phyloP scores from a whole-genome alignment of 2,888 invertebrate genomes.

The Pammene fasciana region DNA sequence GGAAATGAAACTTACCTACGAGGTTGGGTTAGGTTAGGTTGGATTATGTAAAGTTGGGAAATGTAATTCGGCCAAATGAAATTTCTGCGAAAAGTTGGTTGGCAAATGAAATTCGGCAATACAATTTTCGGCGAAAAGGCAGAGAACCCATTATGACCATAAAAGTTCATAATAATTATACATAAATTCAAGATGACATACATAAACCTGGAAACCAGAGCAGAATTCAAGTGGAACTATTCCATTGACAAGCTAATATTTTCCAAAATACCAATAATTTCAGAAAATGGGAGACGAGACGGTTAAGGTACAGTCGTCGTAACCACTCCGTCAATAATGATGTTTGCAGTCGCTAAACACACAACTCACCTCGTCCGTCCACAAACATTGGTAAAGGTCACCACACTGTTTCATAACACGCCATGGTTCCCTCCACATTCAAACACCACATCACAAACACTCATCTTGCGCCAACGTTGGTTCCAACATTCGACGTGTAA shows the following conservation, averaged over 20 bases:
- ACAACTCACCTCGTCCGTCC: conserved; percentile 76
- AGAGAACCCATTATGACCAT: no score
- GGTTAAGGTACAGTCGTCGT: neutral
- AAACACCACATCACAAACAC: conserved; percentile 66
- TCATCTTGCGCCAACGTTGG: conserved; percentile 61
- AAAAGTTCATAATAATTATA: no score
- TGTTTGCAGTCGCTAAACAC: conserved; percentile 13
- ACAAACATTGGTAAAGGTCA: conserved; percentile 71
- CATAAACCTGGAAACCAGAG: neutral
- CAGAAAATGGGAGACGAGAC: neutral
- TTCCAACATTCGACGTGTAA: conserved; percentile 60
- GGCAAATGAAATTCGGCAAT: no score
- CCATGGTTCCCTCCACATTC: conserved; percentile 65
- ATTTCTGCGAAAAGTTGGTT: no score
- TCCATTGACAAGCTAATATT: neutral
- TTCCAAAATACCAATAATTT: neutral
- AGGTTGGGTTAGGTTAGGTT: no score
- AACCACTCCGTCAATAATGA: conserved; percentile 2
- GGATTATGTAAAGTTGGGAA: no score
- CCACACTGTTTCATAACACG: conserved; percentile 66
- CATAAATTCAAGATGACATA: no score
- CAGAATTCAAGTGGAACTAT: no score
- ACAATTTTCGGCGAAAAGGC: no score
- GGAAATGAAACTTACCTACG: no score
- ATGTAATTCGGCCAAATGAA: no score